phyloP scores from a whole-genome alignment of 2,888 invertebrate genomes.

The Helobdella robusta region DNA sequence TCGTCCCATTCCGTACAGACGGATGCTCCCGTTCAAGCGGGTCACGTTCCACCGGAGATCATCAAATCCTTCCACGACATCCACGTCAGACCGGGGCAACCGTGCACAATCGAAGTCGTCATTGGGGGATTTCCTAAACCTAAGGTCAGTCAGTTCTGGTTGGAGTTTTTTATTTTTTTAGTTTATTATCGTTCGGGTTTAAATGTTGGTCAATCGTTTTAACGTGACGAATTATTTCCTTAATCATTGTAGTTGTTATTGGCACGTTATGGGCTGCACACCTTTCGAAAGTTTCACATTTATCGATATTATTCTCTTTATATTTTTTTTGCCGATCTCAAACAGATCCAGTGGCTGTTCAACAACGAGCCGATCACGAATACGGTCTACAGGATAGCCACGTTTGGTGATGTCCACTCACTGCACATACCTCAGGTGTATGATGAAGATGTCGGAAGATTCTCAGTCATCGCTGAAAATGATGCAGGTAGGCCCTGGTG shows the following conservation, averaged over 20 bases:
- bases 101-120: constrained; percentile 44
- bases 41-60: constrained; percentile 45
- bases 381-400: constrained; percentile 56
- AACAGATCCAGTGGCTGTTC: constrained; percentile 63
- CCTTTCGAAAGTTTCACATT: too few species aligned
- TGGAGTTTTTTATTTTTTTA: too few species aligned
- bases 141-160: constrained; percentile 67
- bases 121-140: constrained; percentile 62
- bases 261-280: too few species aligned
- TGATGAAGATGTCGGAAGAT: constrained; percentile 57
- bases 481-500: constrained; percentile 51
- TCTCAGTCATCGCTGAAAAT: constrained; percentile 87
- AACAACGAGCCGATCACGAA: constrained; percentile 63
- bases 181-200: too few species aligned
- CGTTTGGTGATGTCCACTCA: constrained; percentile 49
- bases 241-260: too few species aligned
- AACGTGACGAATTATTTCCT: too few species aligned
- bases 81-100: constrained; percentile 43
- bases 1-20: constrained; percentile 30
- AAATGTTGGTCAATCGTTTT: too few species aligned
- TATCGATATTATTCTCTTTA: too few species aligned
- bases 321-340: too few species aligned
- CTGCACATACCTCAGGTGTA: constrained; percentile 49
- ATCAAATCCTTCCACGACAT: constrained; percentile 44
- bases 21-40: constrained; percentile 18